These are phyloP conservation scores for Acronicta alni DNA, from an alignment of 2,888 invertebrate species.

Conservation along the genomic window DNA sequence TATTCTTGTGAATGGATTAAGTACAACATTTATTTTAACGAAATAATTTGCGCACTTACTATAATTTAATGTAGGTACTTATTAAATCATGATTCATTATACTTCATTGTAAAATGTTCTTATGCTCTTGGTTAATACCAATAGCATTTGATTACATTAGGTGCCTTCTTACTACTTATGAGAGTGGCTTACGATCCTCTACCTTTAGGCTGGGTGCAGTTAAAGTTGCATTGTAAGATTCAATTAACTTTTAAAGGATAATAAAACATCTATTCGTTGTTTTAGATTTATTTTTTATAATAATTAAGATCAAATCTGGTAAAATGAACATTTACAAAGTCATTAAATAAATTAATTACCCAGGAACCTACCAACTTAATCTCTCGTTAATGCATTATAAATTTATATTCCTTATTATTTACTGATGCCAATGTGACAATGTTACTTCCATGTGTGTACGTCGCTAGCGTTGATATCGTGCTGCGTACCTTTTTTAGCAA, in stretches of 20 bases:
- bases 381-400: too few species aligned
- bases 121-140: background rate
- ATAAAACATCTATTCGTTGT: background rate
- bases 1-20: constrained; percentile 54
- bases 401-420: too few species aligned
- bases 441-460: constrained; percentile 54
- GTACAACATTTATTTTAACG: constrained; percentile 22
- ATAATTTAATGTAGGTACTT: constrained; percentile 10
- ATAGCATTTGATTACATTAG: background rate
- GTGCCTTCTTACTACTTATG: background rate
- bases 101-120: background rate
- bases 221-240: background rate
- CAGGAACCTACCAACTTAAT: constrained; percentile 23
- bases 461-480: constrained; percentile 51
- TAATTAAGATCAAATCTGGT: constrained; percentile 17
- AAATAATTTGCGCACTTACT: constrained; percentile 21
- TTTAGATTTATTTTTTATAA: background rate
- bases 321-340: background rate
- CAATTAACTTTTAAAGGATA: background rate
- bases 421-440: constrained; percentile 46
- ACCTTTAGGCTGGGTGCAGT: too few species aligned
- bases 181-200: background rate
- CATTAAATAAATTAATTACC: background rate
- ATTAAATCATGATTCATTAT: constrained; percentile 3
- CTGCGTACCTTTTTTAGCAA: constrained; percentile 41